These are phyloP conservation scores for Siniperca scherzeri DNA, from an alignment of 2,797 vertebrate species.

Conservation along the genomic window DNA sequence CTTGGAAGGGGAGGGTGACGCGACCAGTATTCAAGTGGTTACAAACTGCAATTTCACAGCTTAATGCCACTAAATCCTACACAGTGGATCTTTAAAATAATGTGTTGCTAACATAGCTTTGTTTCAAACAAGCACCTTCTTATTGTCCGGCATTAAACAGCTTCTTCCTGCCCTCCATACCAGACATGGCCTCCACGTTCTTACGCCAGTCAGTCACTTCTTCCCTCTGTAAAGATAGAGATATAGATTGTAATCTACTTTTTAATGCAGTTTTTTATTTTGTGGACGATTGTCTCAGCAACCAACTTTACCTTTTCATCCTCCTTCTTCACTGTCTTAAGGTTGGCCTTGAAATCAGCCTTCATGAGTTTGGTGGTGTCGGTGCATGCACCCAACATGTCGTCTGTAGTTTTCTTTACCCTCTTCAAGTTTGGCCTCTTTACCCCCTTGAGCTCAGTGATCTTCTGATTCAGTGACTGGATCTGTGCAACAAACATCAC, in stretches of 20 bases:
- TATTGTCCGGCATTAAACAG: conserved; percentile 78
- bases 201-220: conserved; percentile 87
- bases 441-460: conserved; percentile 83
- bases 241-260: neutral
- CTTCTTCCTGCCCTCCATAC: conserved; percentile 88
- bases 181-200: conserved; percentile 86
- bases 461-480: conserved; percentile 75
- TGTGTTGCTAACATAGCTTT: conserved; percentile 5
- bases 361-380: conserved; percentile 84
- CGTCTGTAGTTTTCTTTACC: conserved; percentile 87
- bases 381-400: conserved; percentile 82
- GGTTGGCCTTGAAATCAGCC: conserved; percentile 86
- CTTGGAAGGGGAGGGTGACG: too few species aligned
- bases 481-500: conserved; percentile 69
- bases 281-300: neutral
- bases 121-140: conserved; percentile 14
- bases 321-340: conserved; percentile 90
- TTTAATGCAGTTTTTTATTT: neutral
- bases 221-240: conserved; percentile 75
- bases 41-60: too few species aligned
- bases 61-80: too few species aligned
- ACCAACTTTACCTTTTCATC: conserved; percentile 84
- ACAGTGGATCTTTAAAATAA: neutral
- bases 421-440: conserved; percentile 85
- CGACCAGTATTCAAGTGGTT: too few species aligned